Base-by-base conservation (phyloP, 1,140 invertebrate genomes). In the Atta texana region DNA sequence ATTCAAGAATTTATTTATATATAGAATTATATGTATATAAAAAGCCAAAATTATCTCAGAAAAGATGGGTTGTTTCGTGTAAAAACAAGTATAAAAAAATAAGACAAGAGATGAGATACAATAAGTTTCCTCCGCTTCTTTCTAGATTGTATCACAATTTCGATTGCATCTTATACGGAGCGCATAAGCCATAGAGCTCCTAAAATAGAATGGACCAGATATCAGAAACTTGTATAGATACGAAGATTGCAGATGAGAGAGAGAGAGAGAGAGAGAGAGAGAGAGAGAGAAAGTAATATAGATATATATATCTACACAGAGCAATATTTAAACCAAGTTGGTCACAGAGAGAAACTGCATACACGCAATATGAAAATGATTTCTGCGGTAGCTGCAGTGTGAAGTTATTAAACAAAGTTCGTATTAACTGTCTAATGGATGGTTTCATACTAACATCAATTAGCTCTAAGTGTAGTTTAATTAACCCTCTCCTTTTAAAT, bases 341-440 rank as follows among this genome's bases (percentile, higher is more conserved):
- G 21, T 49, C 34, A 31, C 61, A 28, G 24, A 64, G 53, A 24
- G 44, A 55, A 82, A 24, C 24, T 61, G 55, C 24, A 49, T 18
- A 14, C 14, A 16, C 21, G 28, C 39, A 61, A 59, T 49, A 31
- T 55, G 68, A 74, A 74, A 84, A 74, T 61, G 16, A 74, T 28
- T 82, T 51, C 10, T 49, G 24, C n/a, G 21, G 6, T 21, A 72
- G 34, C 8, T 18, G n/a, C 8, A 8, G 4, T n/a, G 39, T 14
- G 21, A 74, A 74, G 39, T 49, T 68, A 34, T 28, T 55, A 24
- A 66, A 39, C 39, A 74, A 74, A 74, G 24, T 84, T 84, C 28
- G 3, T 61, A 74, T 74, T 59, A 74, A 59, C 66, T 59, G 59
- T 53, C 14, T 39, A 69, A 84, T 51, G 28, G n/a, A 1, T 18